phyloP scores from a whole-genome alignment of 2,113 vertebrate genomes.

The Scomber japonicus region DNA sequence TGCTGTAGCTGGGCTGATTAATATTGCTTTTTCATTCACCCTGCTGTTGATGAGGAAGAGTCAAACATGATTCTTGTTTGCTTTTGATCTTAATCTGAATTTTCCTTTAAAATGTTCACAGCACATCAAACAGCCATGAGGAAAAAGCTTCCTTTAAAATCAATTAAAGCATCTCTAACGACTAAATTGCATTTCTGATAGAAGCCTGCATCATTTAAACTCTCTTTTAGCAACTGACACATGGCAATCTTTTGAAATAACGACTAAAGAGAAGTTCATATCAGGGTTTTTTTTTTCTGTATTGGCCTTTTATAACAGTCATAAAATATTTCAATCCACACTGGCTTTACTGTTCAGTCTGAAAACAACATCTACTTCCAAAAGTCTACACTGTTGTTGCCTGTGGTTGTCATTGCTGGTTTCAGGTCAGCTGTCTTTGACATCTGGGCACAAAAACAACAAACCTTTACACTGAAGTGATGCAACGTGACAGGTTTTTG shows the following conservation, averaged over 20 bases:
- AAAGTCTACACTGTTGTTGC: neutral
- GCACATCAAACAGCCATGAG: neutral
- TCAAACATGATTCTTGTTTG: too few relatives aligned
- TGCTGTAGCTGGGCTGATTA: too few relatives aligned
- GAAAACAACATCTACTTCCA: neutral
- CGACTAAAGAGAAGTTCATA: neutral
- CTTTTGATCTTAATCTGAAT: too few relatives aligned
- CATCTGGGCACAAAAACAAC: conserved; percentile 27
- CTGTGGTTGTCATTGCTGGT: neutral
- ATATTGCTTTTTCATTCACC: too few relatives aligned
- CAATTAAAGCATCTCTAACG: neutral
- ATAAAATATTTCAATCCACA: too few relatives aligned
- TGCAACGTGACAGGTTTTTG: conserved; percentile 22
- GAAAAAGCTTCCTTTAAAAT: conserved; percentile 9
- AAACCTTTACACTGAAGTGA: conserved; percentile 10
- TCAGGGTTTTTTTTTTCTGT: neutral
- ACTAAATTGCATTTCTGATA: neutral
- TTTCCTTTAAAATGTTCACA: too few relatives aligned
- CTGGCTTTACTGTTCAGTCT: neutral
- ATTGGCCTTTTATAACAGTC: too few relatives aligned
- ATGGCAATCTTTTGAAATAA: neutral
- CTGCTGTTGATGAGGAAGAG: too few relatives aligned
- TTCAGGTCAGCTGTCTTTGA: conserved; percentile 35
- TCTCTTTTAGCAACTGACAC: too few relatives aligned
- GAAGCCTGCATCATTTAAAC: neutral